A percentile compares a stretch with the other conserved stretches of the same genome.
Evolutionary conservation across 2,888 invertebrate genomes (phyloP).

Genomic region (Eustalomyia histrio): DNA sequence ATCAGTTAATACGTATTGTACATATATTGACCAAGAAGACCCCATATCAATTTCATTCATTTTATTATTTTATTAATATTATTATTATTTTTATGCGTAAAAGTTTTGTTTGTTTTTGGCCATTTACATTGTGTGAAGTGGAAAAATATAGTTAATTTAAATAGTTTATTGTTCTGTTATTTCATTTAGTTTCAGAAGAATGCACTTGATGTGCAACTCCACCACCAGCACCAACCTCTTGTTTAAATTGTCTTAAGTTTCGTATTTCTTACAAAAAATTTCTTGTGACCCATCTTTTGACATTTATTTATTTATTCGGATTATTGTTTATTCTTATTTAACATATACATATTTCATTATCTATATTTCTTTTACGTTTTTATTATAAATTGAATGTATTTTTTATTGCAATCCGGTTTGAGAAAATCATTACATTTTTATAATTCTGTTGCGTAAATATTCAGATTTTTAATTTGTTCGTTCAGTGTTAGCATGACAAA

Average conservation of each 20-base stretch:
- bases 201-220: conserved; percentile 44
- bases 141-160: conserved; percentile 38
- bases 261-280: conserved; percentile 15
- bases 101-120: conserved; percentile 20
- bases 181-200: conserved; percentile 31
- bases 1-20: conserved; percentile 13
- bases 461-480: conserved; percentile 22
- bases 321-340: conserved; percentile 39
- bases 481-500: conserved; percentile 64
- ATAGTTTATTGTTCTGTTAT: conserved; percentile 36
- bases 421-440: conserved; percentile 22
- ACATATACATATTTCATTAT: conserved; percentile 23
- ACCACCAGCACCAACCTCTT: background rate
- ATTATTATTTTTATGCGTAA: conserved; percentile 1
- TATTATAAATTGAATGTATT: background rate
- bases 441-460: conserved; percentile 30
- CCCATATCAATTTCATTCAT: conserved; percentile 58
- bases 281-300: conserved; percentile 53
- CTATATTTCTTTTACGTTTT: background rate
- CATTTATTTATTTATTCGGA: conserved; percentile 42
- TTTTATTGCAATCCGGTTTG: conserved; percentile 41
- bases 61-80: no score
- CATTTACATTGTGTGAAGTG: conserved; percentile 10
- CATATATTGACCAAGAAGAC: conserved; percentile 32
- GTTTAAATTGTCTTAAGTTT: background rate